Base-by-base conservation (phyloP, 2,797 vertebrate species). In the Acanthornis magna region DNA sequence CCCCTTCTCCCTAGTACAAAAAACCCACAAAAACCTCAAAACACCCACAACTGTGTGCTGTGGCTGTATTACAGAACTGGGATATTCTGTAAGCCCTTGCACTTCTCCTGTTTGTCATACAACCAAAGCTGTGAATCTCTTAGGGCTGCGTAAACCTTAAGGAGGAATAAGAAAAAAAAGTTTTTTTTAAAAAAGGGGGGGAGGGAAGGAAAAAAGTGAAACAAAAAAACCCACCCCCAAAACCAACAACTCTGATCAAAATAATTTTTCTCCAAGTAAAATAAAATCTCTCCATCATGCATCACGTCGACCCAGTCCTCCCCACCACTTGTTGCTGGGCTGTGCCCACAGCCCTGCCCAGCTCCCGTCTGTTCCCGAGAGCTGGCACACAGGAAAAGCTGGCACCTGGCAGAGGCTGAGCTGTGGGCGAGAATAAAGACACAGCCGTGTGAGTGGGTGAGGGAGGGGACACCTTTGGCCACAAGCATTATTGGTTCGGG, bases 391-490 rank as follows among this genome's bases (percentile, higher is more conserved):
- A 7, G 74, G 13, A n/a, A 11, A 51, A 13, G 40, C 72, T 23
- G 8, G 55, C 40, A 72, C 16, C 60, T 4, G 7, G 23, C 29
- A 12, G 11, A 51, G n/a, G 8, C 71, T 51, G 54, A 68, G 58
- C 50, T 22, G 32, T 3, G 1, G 18, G 19, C 23, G 15, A 11
- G n/a, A 62, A 21, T 1, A 25, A 9, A 50, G 42, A 76, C 26
- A 13, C 1, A 3, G 3, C 5, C 4, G 29, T 7, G 29, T 0
- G 1, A 27, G 22, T 4, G 1, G 25, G 22, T 4, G 38, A 48
- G 30, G 16, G 18, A 36, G 25, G 14, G 38, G 79, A 36, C 9
- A 5, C 34, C 42, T 80, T 60, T 45, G 19, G 11, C 29, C 34
- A 16, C 15, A 3, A 2, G 21, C 14, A 2, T 4, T n/a, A 9